phyloP scores from a whole-genome alignment of 1,140 invertebrate genomes.

The Leptestheria dahalacensis region DNA sequence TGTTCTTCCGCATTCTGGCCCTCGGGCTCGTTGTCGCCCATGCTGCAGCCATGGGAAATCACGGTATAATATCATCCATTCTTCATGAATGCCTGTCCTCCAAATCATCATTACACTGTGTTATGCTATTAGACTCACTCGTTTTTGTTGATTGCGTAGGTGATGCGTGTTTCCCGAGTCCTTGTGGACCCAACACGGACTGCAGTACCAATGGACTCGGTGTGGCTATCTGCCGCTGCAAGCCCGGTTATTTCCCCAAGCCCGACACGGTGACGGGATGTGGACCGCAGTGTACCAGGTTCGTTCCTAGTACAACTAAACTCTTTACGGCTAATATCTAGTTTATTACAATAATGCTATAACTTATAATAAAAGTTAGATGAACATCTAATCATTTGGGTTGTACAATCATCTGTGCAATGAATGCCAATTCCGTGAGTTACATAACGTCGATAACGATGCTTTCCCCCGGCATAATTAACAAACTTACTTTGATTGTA shows the following conservation, averaged over 20 bases:
- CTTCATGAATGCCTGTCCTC: too few relatives aligned
- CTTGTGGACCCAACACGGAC: conserved; percentile 24
- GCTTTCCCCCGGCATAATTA: too few relatives aligned
- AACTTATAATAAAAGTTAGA: not conserved
- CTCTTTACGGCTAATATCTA: not conserved
- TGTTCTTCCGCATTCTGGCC: not conserved
- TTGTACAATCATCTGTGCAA: not conserved
- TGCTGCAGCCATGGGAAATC: not conserved
- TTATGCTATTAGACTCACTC: too few relatives aligned
- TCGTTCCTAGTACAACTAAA: not conserved
- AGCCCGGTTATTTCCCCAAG: conserved; percentile 25
- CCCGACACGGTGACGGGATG: conserved; percentile 28
- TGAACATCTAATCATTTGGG: not conserved
- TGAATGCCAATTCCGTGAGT: too few relatives aligned
- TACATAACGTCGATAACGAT: too few relatives aligned
- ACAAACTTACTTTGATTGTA: too few relatives aligned
- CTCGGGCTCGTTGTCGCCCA: not conserved
- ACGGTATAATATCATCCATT: not conserved
- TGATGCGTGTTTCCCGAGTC: conserved; percentile 61
- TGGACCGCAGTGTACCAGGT: conserved; percentile 24
- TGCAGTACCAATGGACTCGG: conserved; percentile 21
- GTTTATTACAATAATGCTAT: not conserved
- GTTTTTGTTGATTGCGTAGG: too few relatives aligned
- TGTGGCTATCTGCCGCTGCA: conserved; percentile 23
- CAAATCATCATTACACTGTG: too few relatives aligned